Conservation (phyloP, 2,888 invertebrate species). For the Eupelmus urozonus region DNA sequence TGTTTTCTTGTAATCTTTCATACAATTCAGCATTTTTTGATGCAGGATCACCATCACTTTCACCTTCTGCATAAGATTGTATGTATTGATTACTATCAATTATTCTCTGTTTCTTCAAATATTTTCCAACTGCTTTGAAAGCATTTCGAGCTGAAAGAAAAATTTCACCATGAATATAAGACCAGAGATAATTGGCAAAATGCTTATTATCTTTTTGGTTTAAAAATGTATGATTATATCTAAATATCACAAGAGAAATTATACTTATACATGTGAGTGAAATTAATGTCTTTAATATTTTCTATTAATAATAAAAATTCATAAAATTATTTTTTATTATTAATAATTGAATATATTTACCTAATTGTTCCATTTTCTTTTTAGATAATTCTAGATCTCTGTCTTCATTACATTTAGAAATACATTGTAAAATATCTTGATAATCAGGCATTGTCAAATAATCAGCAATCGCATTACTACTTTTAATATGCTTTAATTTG, state of each 20-base stretch:
- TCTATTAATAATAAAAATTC: neutral
- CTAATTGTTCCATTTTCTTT: constrained; percentile 62
- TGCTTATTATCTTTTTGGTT: too few species aligned
- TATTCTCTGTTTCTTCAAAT: constrained; percentile 65
- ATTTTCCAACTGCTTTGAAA: constrained; percentile 67
- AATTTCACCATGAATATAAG: constrained; percentile 7
- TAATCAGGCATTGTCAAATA: constrained; percentile 71
- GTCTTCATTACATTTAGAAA: constrained; percentile 65
- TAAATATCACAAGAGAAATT: too few species aligned
- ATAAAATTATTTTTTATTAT: neutral
- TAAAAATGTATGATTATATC: too few species aligned
- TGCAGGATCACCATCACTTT: constrained; percentile 70
- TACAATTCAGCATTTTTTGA: constrained; percentile 61
- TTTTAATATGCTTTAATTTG: constrained; percentile 59
- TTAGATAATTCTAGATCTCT: constrained; percentile 64
- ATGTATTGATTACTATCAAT: constrained; percentile 70
- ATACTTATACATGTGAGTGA: too few species aligned
- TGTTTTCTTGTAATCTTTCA: constrained; percentile 65
- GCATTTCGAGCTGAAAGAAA: constrained; percentile 67
- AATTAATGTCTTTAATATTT: neutral
- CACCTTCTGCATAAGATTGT: constrained; percentile 67
- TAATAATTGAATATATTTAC: constrained; percentile 62
- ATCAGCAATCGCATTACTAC: constrained; percentile 60
- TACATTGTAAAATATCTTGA: constrained; percentile 69
- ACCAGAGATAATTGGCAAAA: too few species aligned